Percentiles rank a stretch among this genome's conserved stretches.
phyloP scores from a whole-genome alignment of 2,797 vertebrate species.

The Xenopus petersii region DNA sequence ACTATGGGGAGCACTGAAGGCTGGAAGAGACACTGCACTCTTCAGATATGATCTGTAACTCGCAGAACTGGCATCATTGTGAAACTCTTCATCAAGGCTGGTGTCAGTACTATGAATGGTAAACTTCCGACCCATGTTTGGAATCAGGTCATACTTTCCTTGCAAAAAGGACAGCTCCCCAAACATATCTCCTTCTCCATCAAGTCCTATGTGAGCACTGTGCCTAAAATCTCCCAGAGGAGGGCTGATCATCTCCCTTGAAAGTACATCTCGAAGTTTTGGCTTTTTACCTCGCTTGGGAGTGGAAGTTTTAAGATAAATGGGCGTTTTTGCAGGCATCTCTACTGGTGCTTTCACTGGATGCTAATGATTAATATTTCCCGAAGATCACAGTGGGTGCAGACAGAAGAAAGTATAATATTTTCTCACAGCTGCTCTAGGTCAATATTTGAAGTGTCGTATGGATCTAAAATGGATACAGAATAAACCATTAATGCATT shows the following conservation, averaged over 20 bases:
- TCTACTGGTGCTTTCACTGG: not conserved
- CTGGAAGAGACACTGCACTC: conserved; percentile 73
- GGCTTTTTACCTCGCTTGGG: conserved; percentile 73
- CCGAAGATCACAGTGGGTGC: not conserved
- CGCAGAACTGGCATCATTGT: conserved; percentile 6
- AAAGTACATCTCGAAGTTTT: conserved; percentile 73
- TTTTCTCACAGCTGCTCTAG: not conserved
- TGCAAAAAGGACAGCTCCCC: conserved; percentile 79
- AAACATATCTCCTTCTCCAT: conserved; percentile 76
- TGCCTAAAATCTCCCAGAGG: conserved; percentile 79
- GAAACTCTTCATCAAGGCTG: conserved; percentile 48
- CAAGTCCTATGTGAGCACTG: conserved; percentile 76
- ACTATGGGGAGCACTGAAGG: conserved; percentile 54
- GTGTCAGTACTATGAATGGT: conserved; percentile 62
- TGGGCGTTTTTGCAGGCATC: conserved; percentile 83
- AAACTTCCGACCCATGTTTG: conserved; percentile 48
- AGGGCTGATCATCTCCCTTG: conserved; percentile 80
- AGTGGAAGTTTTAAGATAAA: conserved; percentile 76
- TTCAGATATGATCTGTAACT: conserved; percentile 64
- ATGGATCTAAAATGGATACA: too few relatives aligned
- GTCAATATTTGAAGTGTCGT: too few relatives aligned
- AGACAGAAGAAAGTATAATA: not conserved
- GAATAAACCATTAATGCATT: too few relatives aligned
- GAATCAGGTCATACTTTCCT: conserved; percentile 75
- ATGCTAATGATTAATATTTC: not conserved